Percentiles rank a stretch among this genome's conserved stretches.
phyloP scores from a whole-genome alignment of 2,888 invertebrate genomes.

The Leucophora obtusa region DNA sequence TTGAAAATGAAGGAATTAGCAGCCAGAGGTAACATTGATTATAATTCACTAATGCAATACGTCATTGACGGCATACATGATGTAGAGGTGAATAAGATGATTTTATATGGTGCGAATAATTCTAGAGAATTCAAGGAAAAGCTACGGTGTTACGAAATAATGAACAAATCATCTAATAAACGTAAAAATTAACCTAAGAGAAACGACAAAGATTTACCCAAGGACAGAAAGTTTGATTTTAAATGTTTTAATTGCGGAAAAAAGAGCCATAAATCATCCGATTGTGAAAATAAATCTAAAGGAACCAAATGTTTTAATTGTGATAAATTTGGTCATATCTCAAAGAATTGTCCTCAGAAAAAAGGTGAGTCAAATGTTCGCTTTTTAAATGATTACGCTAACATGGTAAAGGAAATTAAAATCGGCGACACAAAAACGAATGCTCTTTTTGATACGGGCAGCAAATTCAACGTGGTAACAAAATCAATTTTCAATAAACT shows the following conservation, averaged over 20 bases:
- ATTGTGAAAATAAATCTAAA: no score
- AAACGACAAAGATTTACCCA: neutral
- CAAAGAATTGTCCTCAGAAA: no score
- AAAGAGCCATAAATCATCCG: no score
- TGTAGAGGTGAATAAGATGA: slow-evolving; percentile 43
- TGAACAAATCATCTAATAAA: slow-evolving; percentile 18
- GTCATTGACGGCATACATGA: slow-evolving; percentile 75
- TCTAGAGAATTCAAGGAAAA: slow-evolving; percentile 60
- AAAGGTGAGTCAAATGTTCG: no score
- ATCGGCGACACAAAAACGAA: no score
- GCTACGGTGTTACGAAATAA: slow-evolving; percentile 51
- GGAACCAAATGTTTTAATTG: no score
- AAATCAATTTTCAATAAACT: no score
- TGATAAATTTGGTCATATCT: no score
- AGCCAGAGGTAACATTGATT: slow-evolving; percentile 71
- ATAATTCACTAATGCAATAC: slow-evolving; percentile 73
- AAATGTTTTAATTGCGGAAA: slow-evolving; percentile 59
- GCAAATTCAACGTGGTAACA: no score
- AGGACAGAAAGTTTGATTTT: slow-evolving; percentile 7
- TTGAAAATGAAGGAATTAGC: slow-evolving; percentile 75
- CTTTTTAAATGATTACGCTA: no score
- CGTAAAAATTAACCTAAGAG: neutral
- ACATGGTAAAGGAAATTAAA: no score
- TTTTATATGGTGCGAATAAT: slow-evolving; percentile 56
- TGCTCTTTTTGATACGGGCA: no score